A percentile compares a stretch with the other conserved stretches of the same genome.
These are phyloP conservation scores for Lochmaea capreae DNA, from an alignment of 2,888 invertebrate species.

Conservation along the genomic window DNA sequence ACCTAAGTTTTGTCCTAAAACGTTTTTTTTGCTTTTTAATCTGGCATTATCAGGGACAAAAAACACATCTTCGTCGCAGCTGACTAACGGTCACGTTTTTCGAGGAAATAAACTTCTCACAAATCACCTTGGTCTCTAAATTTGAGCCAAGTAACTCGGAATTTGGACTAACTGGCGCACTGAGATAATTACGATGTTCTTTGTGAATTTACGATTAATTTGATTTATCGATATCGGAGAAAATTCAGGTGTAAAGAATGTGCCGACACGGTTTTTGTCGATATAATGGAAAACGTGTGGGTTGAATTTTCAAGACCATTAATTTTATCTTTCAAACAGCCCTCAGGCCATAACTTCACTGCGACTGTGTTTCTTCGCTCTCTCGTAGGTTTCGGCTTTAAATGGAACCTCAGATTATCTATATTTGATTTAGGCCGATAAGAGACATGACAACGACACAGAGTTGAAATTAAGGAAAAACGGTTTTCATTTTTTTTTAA, in stretches of 20 bases:
- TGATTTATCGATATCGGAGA: not conserved
- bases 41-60: too few species aligned
- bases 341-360: constrained; percentile 9
- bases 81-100: too few species aligned
- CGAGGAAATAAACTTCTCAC: too few species aligned
- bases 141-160: not conserved
- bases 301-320: constrained; percentile 7
- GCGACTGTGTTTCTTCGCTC: constrained; percentile 9
- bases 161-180: not conserved
- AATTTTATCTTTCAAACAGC: constrained; percentile 5
- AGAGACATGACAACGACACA: constrained; percentile 26
- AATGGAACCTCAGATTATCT: constrained; percentile 25
- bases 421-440: constrained; percentile 29
- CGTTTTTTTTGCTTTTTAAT: too few species aligned
- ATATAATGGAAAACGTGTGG: not conserved
- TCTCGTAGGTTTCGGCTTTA: constrained; percentile 1
- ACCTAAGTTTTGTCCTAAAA: too few species aligned
- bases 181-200: not conserved
- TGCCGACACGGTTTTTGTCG: not conserved
- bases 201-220: not conserved
- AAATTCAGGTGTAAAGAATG: not conserved
- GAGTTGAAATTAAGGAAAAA: constrained; percentile 16
- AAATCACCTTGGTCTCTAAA: too few species aligned
- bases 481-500: constrained; percentile 20
- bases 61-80: too few species aligned